Evolutionary conservation across 2,797 vertebrate species (phyloP), one percentile per base, ranked within the genome.

Genomic region (Psittacula derbiana): DNA sequence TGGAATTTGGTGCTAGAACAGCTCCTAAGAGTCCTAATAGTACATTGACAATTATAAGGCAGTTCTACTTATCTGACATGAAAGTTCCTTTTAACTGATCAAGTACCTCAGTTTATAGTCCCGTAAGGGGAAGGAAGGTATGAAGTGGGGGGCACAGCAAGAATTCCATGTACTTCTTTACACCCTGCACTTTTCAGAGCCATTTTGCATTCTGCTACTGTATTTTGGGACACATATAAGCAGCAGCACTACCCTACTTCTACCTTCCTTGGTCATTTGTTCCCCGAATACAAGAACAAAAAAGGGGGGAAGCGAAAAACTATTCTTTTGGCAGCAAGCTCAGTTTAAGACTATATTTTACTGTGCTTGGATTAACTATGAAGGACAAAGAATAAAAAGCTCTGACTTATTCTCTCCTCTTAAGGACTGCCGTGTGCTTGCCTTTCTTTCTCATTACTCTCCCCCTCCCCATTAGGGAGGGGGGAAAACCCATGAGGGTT

Each of bases 331-430:
- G 38, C 47, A 80, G 50, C 55, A 92, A 38, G 30, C 43, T 87
- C 80, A 46, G 9, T 55, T n/a, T 92, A 60, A 70, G 31, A n/a
- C 27, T 79, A 1, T 43, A 76, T 43, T 3, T 81, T 84, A 75
- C 3, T 46, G 58, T 4, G 10, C 44, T 65, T 61, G 57, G 46
- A 80, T 92, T 73, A 85, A 70, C 15, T 78, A 11, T 12, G 23
- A 80, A 6, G 28, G 43, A 89, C 49, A 84, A 96, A 53, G 49
- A 93, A 64, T 65, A 61, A 58, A 81, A 75, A 74, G 52, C 43
- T 80, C 74, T 50, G 50, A 90, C 72, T 74, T 78, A 41, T n/a
- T 61, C 49, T 86, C 31, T 78, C 15, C 25, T 94, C 38, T 80
- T 61, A 65, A 81, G 21, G 38, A 41, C 46, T 75, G 40, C 16